phyloP scores from a whole-genome alignment of 2,888 invertebrate species.

The Pediacus dermestoides region DNA sequence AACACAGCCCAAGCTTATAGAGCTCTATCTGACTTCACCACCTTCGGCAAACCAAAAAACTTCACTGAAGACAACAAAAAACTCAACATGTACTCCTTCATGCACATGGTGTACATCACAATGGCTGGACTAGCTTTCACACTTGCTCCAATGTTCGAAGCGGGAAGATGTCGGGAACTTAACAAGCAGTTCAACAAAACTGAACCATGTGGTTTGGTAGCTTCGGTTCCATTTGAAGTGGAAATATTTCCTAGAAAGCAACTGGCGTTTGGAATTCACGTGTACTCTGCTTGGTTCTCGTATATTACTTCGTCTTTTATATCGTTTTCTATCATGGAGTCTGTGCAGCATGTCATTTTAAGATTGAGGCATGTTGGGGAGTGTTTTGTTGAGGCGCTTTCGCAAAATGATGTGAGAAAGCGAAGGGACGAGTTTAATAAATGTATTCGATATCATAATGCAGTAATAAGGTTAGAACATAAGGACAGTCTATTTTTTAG shows the following conservation, averaged over 20 bases:
- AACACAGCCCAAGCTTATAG: too few species aligned
- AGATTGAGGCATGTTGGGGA: constrained; percentile 22
- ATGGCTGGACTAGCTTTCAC: constrained; percentile 1
- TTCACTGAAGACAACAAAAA: too few species aligned
- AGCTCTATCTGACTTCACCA: too few species aligned
- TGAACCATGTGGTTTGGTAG: constrained; percentile 22
- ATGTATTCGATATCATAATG: constrained; percentile 20
- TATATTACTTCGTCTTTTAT: constrained; percentile 18
- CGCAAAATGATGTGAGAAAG: constrained; percentile 6
- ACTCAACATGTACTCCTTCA: too few species aligned
- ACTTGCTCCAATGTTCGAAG: constrained; percentile 12
- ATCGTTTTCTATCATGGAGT: constrained; percentile 22
- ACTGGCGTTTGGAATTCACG: constrained; percentile 18
- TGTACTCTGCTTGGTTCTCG: constrained; percentile 12
- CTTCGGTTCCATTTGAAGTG: constrained; percentile 19
- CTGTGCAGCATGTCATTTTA: constrained; percentile 23
- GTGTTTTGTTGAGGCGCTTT: constrained; percentile 17
- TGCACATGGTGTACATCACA: background rate
- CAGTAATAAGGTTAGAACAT: constrained; percentile 18
- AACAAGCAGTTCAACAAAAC: constrained; percentile 16
- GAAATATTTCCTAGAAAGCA: constrained; percentile 17
- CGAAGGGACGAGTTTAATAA: constrained; percentile 15
- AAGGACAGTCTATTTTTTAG: too few species aligned
- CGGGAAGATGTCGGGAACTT: constrained; percentile 16
- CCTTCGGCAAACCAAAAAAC: too few species aligned